phyloP scores from a whole-genome alignment of 2,888 invertebrate genomes.

The Vandiemenella viatica region DNA sequence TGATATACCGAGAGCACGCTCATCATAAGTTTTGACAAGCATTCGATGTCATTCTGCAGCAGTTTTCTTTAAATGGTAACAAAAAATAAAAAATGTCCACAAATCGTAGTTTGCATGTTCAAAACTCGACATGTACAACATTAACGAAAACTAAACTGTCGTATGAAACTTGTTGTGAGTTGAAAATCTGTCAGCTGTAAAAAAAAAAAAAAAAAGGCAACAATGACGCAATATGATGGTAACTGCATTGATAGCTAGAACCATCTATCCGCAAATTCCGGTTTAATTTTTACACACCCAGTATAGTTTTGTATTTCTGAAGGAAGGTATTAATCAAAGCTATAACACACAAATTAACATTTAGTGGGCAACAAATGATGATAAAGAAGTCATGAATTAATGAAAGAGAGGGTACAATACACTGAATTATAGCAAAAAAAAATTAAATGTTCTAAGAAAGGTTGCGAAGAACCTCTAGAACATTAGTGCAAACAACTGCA shows the following conservation, averaged over 20 bases:
- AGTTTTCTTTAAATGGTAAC: constrained; percentile 5
- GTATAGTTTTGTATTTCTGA: no score
- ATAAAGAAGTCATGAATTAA: no score
- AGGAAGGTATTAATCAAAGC: no score
- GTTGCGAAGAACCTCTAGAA: no score
- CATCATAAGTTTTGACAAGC: constrained; percentile 8
- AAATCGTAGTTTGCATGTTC: not conserved
- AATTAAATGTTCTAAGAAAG: no score
- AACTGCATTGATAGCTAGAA: not conserved
- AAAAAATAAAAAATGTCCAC: constrained; percentile 3
- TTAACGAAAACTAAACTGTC: not conserved
- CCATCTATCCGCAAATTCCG: not conserved
- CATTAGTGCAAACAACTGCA: no score
- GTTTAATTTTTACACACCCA: not conserved
- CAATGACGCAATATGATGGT: not conserved
- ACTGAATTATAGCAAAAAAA: no score
- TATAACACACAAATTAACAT: no score
- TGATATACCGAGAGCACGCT: constrained; percentile 5
- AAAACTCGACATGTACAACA: not conserved
- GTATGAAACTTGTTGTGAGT: not conserved
- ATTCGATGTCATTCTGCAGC: constrained; percentile 5
- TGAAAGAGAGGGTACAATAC: no score
- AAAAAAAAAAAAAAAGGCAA: not conserved
- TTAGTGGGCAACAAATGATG: no score
- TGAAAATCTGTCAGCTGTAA: not conserved